Evolutionary conservation across 2,888 invertebrate species (phyloP).

Genomic region (Tubulanus polymorphus): DNA sequence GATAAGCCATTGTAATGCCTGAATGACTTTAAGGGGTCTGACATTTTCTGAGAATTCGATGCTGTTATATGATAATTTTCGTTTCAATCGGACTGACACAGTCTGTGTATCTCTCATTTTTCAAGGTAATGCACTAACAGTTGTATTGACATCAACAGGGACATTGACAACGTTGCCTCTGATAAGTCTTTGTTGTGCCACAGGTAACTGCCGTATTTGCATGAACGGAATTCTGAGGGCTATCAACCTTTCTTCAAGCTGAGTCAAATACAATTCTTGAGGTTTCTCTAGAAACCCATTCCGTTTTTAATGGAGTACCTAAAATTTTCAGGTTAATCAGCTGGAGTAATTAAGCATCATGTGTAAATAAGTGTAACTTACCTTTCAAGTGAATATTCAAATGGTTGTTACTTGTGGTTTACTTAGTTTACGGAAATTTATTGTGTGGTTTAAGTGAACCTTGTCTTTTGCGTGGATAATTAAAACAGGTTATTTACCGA

Average conservation of each 20-base stretch:
- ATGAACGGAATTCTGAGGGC: conserved; percentile 44
- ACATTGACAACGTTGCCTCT: conserved; percentile 37
- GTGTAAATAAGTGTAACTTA: too few species aligned
- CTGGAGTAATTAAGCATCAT: too few species aligned
- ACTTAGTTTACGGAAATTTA: too few species aligned
- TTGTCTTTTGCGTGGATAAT: too few species aligned
- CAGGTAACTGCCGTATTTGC: conserved; percentile 39
- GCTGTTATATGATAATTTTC: conserved; percentile 10
- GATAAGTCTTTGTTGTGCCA: conserved; percentile 23
- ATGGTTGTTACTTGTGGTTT: too few species aligned
- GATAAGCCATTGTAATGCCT: conserved; percentile 23
- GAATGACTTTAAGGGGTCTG: conserved; percentile 15
- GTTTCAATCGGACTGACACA: conserved; percentile 7
- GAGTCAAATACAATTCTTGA: conserved; percentile 14
- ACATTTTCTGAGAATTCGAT: conserved; percentile 17
- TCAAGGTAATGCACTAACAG: conserved; percentile 24
- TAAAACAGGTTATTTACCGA: too few species aligned
- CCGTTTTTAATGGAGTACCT: too few species aligned
- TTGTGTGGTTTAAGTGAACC: too few species aligned
- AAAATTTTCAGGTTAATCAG: too few species aligned
- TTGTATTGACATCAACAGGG: conserved; percentile 28
- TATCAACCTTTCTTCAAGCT: conserved; percentile 44
- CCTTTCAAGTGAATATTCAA: too few species aligned
- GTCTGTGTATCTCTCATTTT: conserved; percentile 7
- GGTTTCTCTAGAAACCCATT: conserved; percentile 17